Evolutionary conservation across 2,113 vertebrate genomes (phyloP).

Genomic region (Stercorarius parasiticus): DNA sequence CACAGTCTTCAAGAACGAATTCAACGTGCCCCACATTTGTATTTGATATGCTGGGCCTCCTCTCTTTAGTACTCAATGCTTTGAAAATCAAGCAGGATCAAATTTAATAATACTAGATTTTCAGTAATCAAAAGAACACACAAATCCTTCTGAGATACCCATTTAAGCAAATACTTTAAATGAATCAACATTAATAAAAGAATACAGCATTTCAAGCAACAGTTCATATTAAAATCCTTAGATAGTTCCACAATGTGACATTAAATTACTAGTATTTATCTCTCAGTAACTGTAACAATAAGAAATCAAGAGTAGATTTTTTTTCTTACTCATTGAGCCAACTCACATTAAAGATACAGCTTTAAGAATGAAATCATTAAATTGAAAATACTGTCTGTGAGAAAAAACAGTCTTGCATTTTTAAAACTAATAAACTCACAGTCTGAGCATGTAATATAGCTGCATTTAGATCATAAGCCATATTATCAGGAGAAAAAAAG

Average conservation of each 20-base stretch:
- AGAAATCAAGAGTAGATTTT: neutral
- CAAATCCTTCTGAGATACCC: neutral
- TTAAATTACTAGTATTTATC: slow-evolving; percentile 16
- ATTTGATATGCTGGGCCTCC: neutral
- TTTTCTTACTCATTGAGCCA: neutral
- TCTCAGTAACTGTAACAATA: neutral
- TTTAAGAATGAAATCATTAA: neutral
- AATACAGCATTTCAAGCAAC: neutral
- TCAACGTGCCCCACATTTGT: neutral
- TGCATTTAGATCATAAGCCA: neutral
- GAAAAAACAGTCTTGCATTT: neutral
- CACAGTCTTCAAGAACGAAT: neutral
- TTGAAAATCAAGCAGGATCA: neutral
- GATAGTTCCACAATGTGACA: neutral
- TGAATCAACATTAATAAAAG: neutral
- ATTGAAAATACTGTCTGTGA: neutral
- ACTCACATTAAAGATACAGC: neutral
- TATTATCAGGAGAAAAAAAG: neutral
- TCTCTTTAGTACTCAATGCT: neutral
- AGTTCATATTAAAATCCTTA: neutral
- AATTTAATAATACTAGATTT: neutral
- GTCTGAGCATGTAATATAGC: neutral
- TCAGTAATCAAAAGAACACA: neutral
- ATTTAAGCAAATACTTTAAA: slow-evolving; percentile 13
- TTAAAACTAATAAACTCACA: neutral